A percentile compares a stretch with the other conserved stretches of the same genome.
phyloP scores from a whole-genome alignment of 2,113 vertebrate species.

The Cathartes aura region DNA sequence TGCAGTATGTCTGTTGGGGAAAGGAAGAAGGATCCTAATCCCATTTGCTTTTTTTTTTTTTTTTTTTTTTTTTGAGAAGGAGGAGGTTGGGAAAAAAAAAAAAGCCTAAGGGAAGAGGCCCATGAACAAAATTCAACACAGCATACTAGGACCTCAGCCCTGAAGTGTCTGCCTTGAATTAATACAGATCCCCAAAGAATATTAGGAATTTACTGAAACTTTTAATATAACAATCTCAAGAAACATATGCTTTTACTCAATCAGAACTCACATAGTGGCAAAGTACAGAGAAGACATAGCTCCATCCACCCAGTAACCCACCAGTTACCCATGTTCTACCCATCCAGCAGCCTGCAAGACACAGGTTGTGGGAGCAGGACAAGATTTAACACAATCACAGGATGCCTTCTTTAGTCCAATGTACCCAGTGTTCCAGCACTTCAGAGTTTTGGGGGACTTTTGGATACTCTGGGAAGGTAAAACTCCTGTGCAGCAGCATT shows the following conservation, averaged over 20 bases:
- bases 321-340: background rate
- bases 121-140: background rate
- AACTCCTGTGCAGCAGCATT: background rate
- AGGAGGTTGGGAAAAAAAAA: background rate
- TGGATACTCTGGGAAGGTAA: too few species aligned
- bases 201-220: background rate
- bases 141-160: background rate
- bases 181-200: background rate
- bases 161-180: background rate
- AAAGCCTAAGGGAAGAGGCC: background rate
- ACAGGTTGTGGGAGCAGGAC: accelerated
- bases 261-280: background rate
- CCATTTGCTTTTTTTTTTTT: background rate
- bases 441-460: background rate
- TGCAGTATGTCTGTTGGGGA: background rate
- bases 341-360: background rate
- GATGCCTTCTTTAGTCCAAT: accelerated
- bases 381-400: accelerated
- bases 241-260: background rate
- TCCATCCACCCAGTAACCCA: background rate
- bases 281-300: background rate
- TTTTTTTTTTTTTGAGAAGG: background rate
- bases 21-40: background rate
- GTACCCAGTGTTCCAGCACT: background rate
- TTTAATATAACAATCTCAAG: background rate